A percentile compares a stretch with the other conserved stretches of the same genome.
Conservation (phyloP, 2,888 invertebrate species). For the Entomobrya multifasciata region DNA sequence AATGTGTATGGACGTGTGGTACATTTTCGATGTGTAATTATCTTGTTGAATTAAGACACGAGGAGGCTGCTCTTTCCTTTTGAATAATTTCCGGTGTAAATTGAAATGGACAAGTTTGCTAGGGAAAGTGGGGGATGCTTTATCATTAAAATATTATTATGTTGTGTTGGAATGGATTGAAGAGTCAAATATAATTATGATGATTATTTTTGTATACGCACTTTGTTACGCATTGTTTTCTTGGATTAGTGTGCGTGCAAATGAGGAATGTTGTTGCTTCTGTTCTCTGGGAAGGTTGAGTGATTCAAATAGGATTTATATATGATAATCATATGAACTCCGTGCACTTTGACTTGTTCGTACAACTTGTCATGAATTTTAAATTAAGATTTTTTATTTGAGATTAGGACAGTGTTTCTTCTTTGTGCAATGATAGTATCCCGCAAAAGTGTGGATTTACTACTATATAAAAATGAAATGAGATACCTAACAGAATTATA, state of each 20-base stretch:
- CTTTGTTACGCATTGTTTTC: neutral
- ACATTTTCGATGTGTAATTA: constrained; percentile 55
- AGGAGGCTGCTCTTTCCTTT: constrained; percentile 41
- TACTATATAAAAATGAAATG: constrained; percentile 32
- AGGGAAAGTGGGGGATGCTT: neutral
- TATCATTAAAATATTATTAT: constrained; percentile 1
- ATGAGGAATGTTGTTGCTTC: neutral
- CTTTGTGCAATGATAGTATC: constrained; percentile 46
- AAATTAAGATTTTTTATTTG: constrained; percentile 63
- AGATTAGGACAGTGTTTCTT: constrained; percentile 25
- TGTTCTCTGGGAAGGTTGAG: neutral
- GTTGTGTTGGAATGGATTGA: constrained; percentile 2
- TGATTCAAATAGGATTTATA: neutral
- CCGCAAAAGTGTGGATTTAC: constrained; percentile 61
- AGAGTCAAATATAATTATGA: constrained; percentile 16
- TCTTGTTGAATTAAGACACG: constrained; percentile 59
- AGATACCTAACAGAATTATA: constrained; percentile 59
- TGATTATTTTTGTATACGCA: constrained; percentile 8
- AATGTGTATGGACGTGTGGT: constrained; percentile 42
- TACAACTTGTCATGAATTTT: constrained; percentile 72
- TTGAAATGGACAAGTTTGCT: constrained; percentile 60
- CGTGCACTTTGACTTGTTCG: too few relatives aligned
- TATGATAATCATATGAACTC: constrained; percentile 13
- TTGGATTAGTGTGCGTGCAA: neutral
- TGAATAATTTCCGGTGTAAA: constrained; percentile 71